Evolutionary conservation across 2,797 vertebrate species (phyloP).

Genomic region (Kryptolebias ocellatus): DNA sequence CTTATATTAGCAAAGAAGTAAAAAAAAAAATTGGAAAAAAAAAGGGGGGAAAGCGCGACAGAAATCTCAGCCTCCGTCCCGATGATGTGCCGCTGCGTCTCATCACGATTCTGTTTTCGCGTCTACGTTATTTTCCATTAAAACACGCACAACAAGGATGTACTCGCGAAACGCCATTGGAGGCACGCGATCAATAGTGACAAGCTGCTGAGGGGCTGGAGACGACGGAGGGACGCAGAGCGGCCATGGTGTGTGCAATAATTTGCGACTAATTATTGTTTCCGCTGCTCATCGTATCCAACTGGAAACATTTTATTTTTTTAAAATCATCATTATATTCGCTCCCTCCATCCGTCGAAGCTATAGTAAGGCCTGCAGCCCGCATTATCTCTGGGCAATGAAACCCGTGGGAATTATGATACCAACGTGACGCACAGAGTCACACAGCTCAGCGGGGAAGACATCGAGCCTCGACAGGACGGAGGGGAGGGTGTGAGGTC

Average conservation of each 20-base stretch:
- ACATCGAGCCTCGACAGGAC: conserved; percentile 71
- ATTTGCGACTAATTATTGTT: conserved; percentile 59
- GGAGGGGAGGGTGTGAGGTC: conserved; percentile 69
- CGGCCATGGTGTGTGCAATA: conserved; percentile 24
- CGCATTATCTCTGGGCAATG: conserved; percentile 64
- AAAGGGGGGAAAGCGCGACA: background rate
- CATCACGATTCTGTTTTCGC: conserved; percentile 62
- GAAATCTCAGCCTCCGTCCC: conserved; percentile 33
- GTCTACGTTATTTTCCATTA: conserved; percentile 61
- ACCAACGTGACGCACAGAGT: conserved; percentile 75
- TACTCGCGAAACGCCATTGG: conserved; percentile 36
- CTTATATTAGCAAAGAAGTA: background rate
- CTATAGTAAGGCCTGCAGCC: conserved; percentile 49
- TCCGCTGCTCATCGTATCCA: conserved; percentile 16
- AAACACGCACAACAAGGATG: conserved; percentile 49
- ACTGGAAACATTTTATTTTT: background rate
- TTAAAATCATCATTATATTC: background rate
- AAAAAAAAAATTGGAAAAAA: background rate
- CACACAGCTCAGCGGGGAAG: conserved; percentile 69
- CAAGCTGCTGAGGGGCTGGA: conserved; percentile 28
- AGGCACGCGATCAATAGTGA: conserved; percentile 33
- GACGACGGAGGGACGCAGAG: conserved; percentile 43
- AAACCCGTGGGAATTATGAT: conserved; percentile 79
- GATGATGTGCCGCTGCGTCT: conserved; percentile 69
- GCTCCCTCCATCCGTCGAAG: conserved; percentile 35